Percentiles rank a stretch among this genome's conserved stretches.
Evolutionary conservation across 2,797 vertebrate species (phyloP).

Genomic region (Notoglanidium macrostoma): DNA sequence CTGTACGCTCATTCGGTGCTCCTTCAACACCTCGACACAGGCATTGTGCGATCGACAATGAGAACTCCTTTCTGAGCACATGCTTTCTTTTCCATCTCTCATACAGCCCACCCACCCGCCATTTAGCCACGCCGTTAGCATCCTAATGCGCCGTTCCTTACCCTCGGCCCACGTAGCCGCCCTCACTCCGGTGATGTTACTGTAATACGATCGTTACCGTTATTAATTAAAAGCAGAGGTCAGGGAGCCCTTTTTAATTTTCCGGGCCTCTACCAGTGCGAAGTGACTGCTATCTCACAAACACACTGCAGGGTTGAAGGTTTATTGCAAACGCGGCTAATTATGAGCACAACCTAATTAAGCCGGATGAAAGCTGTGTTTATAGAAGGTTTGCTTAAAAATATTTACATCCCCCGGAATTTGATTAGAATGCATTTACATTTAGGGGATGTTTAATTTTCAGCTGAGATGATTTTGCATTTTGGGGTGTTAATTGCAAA

Average conservation of each 20-base stretch:
- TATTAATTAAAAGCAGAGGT: slow-evolving; percentile 51
- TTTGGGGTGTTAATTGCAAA: too few species aligned
- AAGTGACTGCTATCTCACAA: slow-evolving; percentile 30
- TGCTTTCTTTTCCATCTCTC: not conserved
- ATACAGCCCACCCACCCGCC: slow-evolving; percentile 3
- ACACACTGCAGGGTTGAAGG: slow-evolving; percentile 21
- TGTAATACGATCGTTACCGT: slow-evolving; percentile 24
- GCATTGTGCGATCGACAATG: not conserved
- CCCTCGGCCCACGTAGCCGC: not conserved
- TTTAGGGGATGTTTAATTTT: not conserved
- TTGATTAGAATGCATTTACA: not conserved
- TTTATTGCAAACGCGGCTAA: slow-evolving; percentile 46
- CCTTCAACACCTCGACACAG: not conserved
- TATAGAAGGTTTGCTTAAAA: not conserved
- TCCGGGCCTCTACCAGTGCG: slow-evolving; percentile 13
- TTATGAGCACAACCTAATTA: slow-evolving; percentile 41
- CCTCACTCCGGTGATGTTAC: not conserved
- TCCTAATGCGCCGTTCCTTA: slow-evolving; percentile 15
- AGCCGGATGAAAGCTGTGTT: slow-evolving; percentile 5
- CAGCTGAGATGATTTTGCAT: not conserved
- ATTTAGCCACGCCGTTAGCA: not conserved
- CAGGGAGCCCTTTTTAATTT: slow-evolving; percentile 42
- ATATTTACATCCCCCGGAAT: not conserved
- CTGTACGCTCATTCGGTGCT: not conserved
- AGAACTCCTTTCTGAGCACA: not conserved